Evolutionary conservation across 1,140 invertebrate genomes (phyloP).

Genomic region (Scylla paramamosain): DNA sequence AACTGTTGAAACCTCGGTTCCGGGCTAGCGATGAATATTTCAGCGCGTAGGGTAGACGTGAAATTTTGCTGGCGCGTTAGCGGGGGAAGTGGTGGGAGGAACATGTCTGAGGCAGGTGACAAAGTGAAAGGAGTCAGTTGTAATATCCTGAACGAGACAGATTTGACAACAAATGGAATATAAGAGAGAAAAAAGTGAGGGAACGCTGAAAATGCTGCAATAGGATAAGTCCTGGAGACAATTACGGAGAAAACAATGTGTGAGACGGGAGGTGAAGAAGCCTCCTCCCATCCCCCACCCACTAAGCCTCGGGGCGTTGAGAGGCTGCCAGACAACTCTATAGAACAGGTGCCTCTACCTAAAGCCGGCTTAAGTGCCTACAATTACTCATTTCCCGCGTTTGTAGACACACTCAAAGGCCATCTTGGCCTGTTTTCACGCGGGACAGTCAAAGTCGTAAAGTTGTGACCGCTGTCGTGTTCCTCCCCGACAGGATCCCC

Average conservation of each 20-base stretch:
- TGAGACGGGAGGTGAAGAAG: background rate
- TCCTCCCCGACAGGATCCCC: background rate
- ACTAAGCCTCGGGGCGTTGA: background rate
- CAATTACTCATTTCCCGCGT: slow-evolving; percentile 15
- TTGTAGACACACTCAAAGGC: slow-evolving; percentile 33
- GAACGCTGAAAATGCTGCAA: background rate
- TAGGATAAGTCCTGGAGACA: background rate
- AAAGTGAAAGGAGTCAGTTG: background rate
- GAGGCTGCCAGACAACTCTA: background rate
- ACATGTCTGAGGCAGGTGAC: background rate
- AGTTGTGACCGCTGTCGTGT: background rate
- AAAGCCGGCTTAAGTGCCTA: background rate
- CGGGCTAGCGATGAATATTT: background rate
- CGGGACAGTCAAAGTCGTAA: background rate
- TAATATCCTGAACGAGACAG: background rate
- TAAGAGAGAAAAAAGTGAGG: background rate
- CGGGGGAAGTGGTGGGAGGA: background rate
- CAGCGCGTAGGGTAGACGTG: background rate
- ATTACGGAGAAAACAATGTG: background rate
- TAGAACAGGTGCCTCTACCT: background rate
- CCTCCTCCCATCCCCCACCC: background rate
- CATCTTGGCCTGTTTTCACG: background rate
- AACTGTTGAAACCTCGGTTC: slow-evolving; percentile 8
- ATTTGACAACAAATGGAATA: background rate
- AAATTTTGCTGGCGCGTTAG: background rate